phyloP scores from a whole-genome alignment of 1,140 invertebrate species.

The Riptortus pedestris region DNA sequence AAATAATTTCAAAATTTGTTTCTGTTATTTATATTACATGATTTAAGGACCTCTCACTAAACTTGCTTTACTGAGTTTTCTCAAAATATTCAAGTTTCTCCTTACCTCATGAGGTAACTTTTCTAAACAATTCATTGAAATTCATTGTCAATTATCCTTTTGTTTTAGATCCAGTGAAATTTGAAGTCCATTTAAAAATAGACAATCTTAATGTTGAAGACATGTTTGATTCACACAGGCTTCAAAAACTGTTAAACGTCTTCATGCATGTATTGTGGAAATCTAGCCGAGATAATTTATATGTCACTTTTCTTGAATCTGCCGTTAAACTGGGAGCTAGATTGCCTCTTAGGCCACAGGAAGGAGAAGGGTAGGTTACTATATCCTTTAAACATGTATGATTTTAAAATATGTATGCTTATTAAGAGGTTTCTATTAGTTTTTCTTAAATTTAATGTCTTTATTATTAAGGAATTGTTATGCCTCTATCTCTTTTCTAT shows the following conservation, averaged over 20 bases:
- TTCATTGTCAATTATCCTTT: neutral
- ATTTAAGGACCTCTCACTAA: too few species aligned
- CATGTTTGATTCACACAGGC: conserved; percentile 54
- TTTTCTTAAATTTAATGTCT: conserved; percentile 1
- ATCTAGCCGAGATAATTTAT: conserved; percentile 50
- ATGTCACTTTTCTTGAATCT: conserved; percentile 71
- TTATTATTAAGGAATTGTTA: too few species aligned
- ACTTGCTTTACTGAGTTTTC: too few species aligned
- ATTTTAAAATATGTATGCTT: conserved; percentile 15
- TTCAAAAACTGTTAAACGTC: conserved; percentile 60
- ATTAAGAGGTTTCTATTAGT: neutral
- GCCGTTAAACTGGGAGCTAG: conserved; percentile 72
- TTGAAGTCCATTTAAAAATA: conserved; percentile 76
- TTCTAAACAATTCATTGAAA: neutral
- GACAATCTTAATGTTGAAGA: conserved; percentile 79
- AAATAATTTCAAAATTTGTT: too few species aligned
- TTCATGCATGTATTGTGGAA: conserved; percentile 50
- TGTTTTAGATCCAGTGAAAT: conserved; percentile 46
- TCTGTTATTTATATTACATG: too few species aligned
- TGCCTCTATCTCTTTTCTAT: too few species aligned
- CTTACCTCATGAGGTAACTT: too few species aligned
- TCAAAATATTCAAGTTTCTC: too few species aligned
- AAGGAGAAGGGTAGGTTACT: conserved; percentile 67
- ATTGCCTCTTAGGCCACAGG: conserved; percentile 64
- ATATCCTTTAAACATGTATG: conserved; percentile 17